phyloP scores from a whole-genome alignment of 2,113 vertebrate genomes.

The Egretta garzetta region DNA sequence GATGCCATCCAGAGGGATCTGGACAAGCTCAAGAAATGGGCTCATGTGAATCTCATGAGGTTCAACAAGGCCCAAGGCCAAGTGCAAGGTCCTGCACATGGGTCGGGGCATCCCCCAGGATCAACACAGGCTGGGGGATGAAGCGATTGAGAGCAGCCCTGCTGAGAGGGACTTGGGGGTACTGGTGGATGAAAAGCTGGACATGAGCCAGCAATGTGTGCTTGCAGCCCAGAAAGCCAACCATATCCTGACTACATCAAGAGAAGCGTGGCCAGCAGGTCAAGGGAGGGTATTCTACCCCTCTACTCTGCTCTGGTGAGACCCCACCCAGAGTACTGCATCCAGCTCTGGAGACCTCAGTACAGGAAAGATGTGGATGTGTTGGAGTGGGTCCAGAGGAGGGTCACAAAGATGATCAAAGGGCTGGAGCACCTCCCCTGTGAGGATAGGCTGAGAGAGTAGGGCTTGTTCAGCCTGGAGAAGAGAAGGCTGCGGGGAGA shows the following conservation, averaged over 20 bases:
- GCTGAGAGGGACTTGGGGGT: neutral
- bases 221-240: neutral
- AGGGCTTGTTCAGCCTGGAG: neutral
- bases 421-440: too few relatives aligned
- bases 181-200: neutral
- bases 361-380: too few relatives aligned
- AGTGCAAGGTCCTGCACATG: neutral
- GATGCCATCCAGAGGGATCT: neutral
- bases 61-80: neutral
- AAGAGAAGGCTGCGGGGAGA: neutral
- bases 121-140: neutral
- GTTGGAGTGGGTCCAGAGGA: too few relatives aligned
- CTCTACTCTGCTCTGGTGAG: too few relatives aligned
- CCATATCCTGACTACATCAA: neutral
- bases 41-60: neutral
- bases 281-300: neutral
- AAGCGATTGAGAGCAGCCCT: neutral
- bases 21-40: neutral
- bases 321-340: too few relatives aligned
- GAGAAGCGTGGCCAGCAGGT: accelerated
- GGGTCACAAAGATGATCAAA: too few relatives aligned
- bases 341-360: too few relatives aligned
- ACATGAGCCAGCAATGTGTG: accelerated
- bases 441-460: neutral
- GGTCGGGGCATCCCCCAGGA: accelerated